A percentile compares a stretch with the other conserved stretches of the same genome.
These are phyloP conservation scores for Stenurella melanura DNA, from an alignment of 2,888 invertebrate species.

Conservation along the genomic window DNA sequence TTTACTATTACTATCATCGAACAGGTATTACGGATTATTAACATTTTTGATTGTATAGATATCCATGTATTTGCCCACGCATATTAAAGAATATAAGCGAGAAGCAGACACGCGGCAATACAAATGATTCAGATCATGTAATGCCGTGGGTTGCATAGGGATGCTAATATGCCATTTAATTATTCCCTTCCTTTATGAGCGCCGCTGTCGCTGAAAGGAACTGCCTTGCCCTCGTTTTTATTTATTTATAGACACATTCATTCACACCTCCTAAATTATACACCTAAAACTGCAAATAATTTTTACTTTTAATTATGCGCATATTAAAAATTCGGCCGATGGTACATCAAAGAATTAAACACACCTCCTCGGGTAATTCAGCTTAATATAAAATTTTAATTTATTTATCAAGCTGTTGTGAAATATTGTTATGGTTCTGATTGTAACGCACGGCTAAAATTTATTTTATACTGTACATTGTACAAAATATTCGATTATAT, in stretches of 20 bases:
- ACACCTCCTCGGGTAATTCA: constrained; percentile 15
- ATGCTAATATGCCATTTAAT: constrained; percentile 57
- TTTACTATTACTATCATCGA: background rate
- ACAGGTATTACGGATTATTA: constrained; percentile 12
- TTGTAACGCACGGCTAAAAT: background rate
- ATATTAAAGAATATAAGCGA: constrained; percentile 19
- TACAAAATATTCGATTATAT: background rate
- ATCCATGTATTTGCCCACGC: constrained; percentile 18
- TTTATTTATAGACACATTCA: constrained; percentile 52
- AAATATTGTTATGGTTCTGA: constrained; percentile 9
- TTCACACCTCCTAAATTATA: constrained; percentile 53
- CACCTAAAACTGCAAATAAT: constrained; percentile 42
- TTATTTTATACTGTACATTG: background rate
- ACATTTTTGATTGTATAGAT: constrained; percentile 8
- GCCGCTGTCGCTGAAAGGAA: constrained; percentile 54
- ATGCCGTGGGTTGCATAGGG: constrained; percentile 55
- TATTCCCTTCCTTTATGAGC: constrained; percentile 55
- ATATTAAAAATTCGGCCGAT: constrained; percentile 37
- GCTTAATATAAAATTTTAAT: constrained; percentile 23
- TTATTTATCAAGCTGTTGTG: background rate
- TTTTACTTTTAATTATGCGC: constrained; percentile 40
- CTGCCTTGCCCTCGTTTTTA: constrained; percentile 55
- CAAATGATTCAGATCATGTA: constrained; percentile 47
- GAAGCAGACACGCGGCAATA: constrained; percentile 29
- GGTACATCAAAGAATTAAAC: constrained; percentile 31